Base-by-base conservation (phyloP, 1,140 invertebrate species). In the Lasaia peninsularis region DNA sequence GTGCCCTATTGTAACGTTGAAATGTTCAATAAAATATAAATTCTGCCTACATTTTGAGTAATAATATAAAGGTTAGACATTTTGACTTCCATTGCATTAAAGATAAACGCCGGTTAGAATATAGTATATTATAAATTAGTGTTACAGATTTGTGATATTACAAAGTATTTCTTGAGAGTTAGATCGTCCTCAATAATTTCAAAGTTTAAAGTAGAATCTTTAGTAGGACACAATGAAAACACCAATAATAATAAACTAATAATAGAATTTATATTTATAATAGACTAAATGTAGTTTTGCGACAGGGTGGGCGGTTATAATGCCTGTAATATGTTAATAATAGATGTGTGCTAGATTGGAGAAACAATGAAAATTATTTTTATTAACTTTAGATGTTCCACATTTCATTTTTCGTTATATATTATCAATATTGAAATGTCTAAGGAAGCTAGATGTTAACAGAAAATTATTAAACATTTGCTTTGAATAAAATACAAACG, bases 91-190 rank as follows among this genome's bases (percentile, higher is more conserved):
- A 44, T 40, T 44, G 40, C 50, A 52, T 52, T 34, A 52, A 52
- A 34, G 11, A 52, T 52, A 16, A 52, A 11, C 31, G 31, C 51
- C 16, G 24, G 31, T 18, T 20, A 32, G 51, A 11, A n/a, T 32
- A 63, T 80, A 75, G 73, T 72, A 61, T 32, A 16, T 20, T 20
- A 18, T 31, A 16, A 37, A 35, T 54, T 87, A 87, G 80, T 68
- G 67, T 72, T 81, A 88, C 80, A 81, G 71, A 84, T 81, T 83
- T 88, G 86, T 88, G 86, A 88, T 88, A 88, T 86, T 86, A 86
- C 75, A 79, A 74, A 69, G 77, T 85, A 86, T 71, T 81, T 74
- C 75, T 69, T 73, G 80, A 68, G 75, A 75, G 78, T 86, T 80
- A 78, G 80, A 82, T 80, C 73, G 80, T 83, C 78, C 79, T 82